Evolutionary conservation across 2,797 vertebrate genomes (phyloP).

Genomic region (Phrynocephalus vlangalii): DNA sequence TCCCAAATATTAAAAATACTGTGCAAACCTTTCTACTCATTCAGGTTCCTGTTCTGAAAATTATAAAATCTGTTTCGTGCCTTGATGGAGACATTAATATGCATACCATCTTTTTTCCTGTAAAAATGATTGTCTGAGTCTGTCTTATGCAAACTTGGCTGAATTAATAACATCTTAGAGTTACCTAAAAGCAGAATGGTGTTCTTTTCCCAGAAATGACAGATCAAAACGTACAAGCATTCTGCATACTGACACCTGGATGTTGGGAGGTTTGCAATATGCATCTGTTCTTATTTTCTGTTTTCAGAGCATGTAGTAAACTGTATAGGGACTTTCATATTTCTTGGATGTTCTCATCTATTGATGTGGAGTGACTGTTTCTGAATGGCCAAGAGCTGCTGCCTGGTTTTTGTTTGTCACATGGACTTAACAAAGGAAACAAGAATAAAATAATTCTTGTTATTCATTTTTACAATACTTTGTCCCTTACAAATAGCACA

Average conservation of each 20-base stretch:
- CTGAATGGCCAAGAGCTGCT: neutral
- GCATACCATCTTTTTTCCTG: neutral
- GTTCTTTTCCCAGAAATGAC: conserved; percentile 8
- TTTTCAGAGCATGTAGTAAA: conserved; percentile 5
- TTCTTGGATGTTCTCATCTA: neutral
- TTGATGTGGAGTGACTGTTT: neutral
- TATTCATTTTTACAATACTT: neutral
- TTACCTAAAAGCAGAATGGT: neutral
- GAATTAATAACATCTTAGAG: neutral
- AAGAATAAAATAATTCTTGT: neutral
- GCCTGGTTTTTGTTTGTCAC: neutral
- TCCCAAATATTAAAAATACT: neutral
- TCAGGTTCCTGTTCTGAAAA: neutral
- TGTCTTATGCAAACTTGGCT: neutral
- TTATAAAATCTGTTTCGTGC: neutral
- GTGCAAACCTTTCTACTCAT: neutral
- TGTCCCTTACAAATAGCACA: neutral
- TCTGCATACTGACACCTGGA: neutral
- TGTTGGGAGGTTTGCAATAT: conserved; percentile 2
- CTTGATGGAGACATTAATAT: neutral
- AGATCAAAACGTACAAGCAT: neutral
- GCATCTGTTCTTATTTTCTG: conserved; percentile 23
- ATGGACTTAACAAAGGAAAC: neutral
- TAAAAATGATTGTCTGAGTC: neutral
- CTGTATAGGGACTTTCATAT: neutral